Percentiles rank a stretch among this genome's conserved stretches.
Evolutionary conservation across 1,140 invertebrate species (phyloP).

Genomic region (Trichonephila clavipes): DNA sequence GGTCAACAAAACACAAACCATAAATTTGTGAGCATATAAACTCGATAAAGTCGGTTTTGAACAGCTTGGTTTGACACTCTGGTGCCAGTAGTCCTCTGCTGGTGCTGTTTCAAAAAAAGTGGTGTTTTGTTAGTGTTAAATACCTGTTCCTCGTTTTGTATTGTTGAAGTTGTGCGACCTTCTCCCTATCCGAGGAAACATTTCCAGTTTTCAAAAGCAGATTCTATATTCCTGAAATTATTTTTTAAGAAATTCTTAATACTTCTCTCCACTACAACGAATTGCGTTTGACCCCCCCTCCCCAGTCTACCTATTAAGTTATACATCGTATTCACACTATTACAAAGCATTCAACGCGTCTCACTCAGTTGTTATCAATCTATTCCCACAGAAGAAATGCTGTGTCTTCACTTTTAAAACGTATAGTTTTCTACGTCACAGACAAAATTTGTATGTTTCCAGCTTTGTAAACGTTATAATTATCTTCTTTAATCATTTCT

Average conservation of each 20-base stretch:
- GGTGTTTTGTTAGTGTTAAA: not conserved
- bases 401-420: not conserved
- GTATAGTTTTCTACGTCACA: not conserved
- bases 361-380: not conserved
- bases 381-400: not conserved
- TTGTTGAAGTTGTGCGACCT: not conserved
- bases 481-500: not conserved
- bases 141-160: not conserved
- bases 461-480: not conserved
- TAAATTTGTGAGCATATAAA: not conserved
- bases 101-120: not conserved
- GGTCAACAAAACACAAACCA: not conserved
- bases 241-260: not conserved
- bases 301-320: not conserved
- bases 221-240: not conserved
- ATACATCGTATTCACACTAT: not conserved
- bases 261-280: not conserved
- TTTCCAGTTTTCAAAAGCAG: not conserved
- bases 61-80: not conserved
- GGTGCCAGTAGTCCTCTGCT: not conserved
- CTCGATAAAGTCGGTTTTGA: not conserved
- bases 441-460: not conserved
- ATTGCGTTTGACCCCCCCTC: not conserved
- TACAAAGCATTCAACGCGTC: not conserved
- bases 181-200: not conserved